Base-by-base conservation (phyloP, 2,113 vertebrate species). In the Furnarius figulus region DNA sequence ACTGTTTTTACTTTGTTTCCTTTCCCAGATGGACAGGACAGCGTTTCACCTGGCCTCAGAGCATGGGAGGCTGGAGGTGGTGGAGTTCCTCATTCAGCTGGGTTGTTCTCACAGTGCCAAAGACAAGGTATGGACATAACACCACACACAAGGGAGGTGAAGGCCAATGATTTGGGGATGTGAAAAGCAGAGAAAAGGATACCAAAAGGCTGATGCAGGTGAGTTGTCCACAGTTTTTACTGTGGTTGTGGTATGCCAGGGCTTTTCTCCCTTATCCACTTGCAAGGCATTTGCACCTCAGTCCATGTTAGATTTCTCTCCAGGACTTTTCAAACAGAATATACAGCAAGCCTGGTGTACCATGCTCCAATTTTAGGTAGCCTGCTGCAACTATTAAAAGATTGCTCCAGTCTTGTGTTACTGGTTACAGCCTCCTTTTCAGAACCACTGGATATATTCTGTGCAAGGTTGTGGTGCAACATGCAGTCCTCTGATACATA, bases 31-130 rank as follows among this genome's bases (percentile, higher is more conserved):
- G 90, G 98, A 98, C 46, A 99, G 98, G 97, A 99, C 99, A 1
- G 98, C 99, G 0, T 98, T 99, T 83, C 99, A 99, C 78, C 92
- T 98, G 94, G 98, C 99, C 2, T 98, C 98, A 31, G 99, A 99
- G 85, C 81, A 98, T 0, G 98, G 99, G 53, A 98, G 97, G 37
- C 80, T 98, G 89, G 98, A 98, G 16, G 98, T 98, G 90, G 98
- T 98, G 90, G 98, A 99, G 61, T 98, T 99, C 95, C 98, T 99
- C 17, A 98, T 99, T 82, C 98, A 53, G 10, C 98, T 98, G 68
- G 98, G 98, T 33, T 99, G 98, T 93, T 97, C 96, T 85, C 98
- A 97, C 78, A 80, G 94, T 56, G 86, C 98, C 86, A 98, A 98
- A 95, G 99, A 99, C 97, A 98, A 99, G 98, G 99, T 99, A 97